phyloP scores from a whole-genome alignment of 2,888 invertebrate genomes.

The Pandemis heparana region DNA sequence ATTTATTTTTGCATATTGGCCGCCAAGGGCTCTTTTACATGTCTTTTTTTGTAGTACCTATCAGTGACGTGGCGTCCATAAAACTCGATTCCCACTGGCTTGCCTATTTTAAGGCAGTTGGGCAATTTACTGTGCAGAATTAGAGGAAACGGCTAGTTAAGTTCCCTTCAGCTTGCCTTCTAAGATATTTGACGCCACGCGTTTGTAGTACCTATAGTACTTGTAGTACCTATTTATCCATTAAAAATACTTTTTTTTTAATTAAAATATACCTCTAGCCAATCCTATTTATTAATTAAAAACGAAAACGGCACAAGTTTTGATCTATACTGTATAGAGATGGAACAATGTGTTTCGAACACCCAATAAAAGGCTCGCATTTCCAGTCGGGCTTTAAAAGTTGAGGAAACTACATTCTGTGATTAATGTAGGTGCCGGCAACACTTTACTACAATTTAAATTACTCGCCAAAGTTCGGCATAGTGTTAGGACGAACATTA shows the following conservation, averaged over 20 bases:
- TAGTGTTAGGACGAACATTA: slow-evolving; percentile 34
- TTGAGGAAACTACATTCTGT: slow-evolving; percentile 15
- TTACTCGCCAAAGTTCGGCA: slow-evolving; percentile 49
- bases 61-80: no score
- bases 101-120: no score
- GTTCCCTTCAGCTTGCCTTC: no score
- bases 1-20: no score
- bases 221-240: no score
- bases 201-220: no score
- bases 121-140: no score
- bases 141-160: no score
- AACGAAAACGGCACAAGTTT: neutral
- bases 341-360: neutral
- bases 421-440: slow-evolving; percentile 39
- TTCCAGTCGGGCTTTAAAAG: slow-evolving; percentile 12
- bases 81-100: no score
- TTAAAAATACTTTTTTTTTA: neutral
- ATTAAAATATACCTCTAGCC: neutral
- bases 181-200: no score
- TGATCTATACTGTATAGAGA: neutral
- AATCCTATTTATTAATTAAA: neutral
- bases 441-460: slow-evolving; percentile 52
- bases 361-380: neutral
- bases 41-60: no score
- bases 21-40: no score